Percentiles rank a stretch among this genome's conserved stretches.
These are phyloP conservation scores for Phyllotis vaccarum DNA, from an alignment of 2,797 vertebrate species.

Conservation along the genomic window DNA sequence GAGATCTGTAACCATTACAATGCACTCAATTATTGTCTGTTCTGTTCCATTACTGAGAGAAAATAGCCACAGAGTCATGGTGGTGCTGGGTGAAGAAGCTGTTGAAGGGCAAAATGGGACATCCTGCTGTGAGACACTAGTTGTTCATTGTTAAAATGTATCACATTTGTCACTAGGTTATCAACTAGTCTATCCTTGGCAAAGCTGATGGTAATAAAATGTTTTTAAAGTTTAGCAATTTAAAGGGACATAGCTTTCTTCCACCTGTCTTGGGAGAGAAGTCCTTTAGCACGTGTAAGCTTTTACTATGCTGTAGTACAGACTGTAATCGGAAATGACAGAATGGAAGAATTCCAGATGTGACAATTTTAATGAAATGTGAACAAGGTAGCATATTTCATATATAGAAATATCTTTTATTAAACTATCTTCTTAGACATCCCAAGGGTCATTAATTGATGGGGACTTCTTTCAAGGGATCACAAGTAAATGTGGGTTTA, in stretches of 20 bases:
- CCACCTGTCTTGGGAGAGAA: background rate
- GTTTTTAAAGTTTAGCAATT: constrained; percentile 30
- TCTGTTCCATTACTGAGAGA: background rate
- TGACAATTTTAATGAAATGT: constrained; percentile 58
- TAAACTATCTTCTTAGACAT: constrained; percentile 20
- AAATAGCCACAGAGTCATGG: background rate
- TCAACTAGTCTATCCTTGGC: background rate
- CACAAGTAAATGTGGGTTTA: background rate
- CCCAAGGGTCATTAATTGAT: background rate
- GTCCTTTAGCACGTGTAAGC: background rate
- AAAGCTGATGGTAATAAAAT: background rate
- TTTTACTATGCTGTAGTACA: background rate
- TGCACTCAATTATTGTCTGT: background rate
- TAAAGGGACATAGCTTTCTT: constrained; percentile 8
- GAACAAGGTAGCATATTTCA: constrained; percentile 44
- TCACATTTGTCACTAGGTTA: constrained; percentile 9
- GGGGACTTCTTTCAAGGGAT: constrained; percentile 23
- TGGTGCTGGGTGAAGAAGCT: background rate
- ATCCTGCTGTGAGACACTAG: background rate
- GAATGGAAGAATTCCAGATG: constrained; percentile 13
- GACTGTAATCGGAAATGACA: constrained; percentile 28
- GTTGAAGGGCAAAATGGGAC: background rate
- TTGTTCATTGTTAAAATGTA: constrained; percentile 10
- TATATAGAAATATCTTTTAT: constrained; percentile 63
- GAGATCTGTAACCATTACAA: background rate